These are phyloP conservation scores for Apodemia zela DNA, from an alignment of 2,888 invertebrate species.

Conservation along the genomic window DNA sequence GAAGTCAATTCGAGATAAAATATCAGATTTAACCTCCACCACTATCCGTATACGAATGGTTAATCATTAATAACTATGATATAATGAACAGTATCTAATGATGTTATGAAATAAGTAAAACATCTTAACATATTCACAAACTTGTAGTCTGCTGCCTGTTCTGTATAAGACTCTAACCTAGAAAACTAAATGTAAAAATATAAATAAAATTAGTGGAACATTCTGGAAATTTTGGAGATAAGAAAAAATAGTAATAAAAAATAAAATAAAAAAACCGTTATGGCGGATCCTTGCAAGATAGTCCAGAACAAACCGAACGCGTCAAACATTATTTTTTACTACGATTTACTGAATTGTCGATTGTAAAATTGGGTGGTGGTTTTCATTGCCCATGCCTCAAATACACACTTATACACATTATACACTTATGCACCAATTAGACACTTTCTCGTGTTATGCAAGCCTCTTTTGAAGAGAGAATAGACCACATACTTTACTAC, in stretches of 20 bases:
- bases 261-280: background rate
- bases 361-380: no score
- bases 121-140: conserved; percentile 3
- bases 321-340: no score
- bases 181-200: conserved; percentile 1
- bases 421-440: no score
- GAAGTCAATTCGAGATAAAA: background rate
- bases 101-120: background rate
- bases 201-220: background rate
- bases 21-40: background rate
- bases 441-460: no score
- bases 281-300: background rate
- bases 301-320: background rate
- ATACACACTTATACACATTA: no score
- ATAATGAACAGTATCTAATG: background rate
- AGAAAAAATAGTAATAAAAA: background rate
- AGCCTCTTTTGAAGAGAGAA: no score
- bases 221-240: background rate
- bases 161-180: conserved; percentile 3
- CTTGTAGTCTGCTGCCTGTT: background rate
- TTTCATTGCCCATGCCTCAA: no score
- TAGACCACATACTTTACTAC: no score
- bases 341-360: no score
- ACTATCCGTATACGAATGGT: background rate
- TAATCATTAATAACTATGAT: background rate